Evolutionary conservation across 2,888 invertebrate genomes (phyloP).

Genomic region (Oligia fasciuncula): DNA sequence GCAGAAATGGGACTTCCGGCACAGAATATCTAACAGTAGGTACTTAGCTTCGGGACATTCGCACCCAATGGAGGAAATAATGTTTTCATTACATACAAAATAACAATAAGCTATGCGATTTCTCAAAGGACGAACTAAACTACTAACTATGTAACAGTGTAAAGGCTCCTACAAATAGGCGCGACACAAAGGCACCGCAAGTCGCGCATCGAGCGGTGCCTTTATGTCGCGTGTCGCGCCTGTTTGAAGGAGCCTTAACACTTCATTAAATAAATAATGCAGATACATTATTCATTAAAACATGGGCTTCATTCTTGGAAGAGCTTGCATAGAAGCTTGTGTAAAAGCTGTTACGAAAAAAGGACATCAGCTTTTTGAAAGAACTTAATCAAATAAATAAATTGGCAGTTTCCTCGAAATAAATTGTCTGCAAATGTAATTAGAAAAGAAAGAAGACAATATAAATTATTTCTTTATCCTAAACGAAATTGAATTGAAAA

Average conservation of each 20-base stretch:
- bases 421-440: neutral
- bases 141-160: conserved; percentile 3
- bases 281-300: conserved; percentile 13
- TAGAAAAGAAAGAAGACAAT: conserved; percentile 18
- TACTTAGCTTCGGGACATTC: no score
- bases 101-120: neutral
- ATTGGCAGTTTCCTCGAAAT: neutral
- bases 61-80: neutral
- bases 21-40: no score
- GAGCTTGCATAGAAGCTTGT: conserved; percentile 3
- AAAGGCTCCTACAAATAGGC: neutral
- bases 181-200: no score
- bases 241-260: neutral
- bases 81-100: neutral
- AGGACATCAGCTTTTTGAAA: neutral
- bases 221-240: no score
- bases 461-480: conserved; percentile 17
- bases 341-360: neutral
- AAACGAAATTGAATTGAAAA: conserved; percentile 39
- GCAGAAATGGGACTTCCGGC: neutral
- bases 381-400: neutral
- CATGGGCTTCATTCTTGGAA: neutral
- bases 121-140: conserved; percentile 2
- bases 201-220: no score
- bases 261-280: conserved; percentile 39